Conservation (phyloP, 2,888 invertebrate species). For the Diaperis boleti region DNA sequence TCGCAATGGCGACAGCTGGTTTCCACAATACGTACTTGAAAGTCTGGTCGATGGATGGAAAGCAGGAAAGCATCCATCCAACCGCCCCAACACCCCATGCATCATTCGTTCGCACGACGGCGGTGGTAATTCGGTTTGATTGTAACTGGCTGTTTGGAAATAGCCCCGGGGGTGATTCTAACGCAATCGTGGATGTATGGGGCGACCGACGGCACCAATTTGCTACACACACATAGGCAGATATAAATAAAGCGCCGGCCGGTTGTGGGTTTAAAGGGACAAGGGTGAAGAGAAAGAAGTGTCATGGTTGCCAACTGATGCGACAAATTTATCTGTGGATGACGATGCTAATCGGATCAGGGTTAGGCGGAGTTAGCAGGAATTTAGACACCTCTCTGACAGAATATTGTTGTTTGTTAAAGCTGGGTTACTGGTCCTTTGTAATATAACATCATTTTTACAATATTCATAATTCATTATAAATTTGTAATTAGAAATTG, state of each 20-base stretch:
- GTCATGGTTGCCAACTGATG: constrained; percentile 35
- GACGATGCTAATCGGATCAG: constrained; percentile 25
- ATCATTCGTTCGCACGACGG: constrained; percentile 25
- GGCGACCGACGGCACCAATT: constrained; percentile 34
- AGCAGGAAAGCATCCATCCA: constrained; percentile 37
- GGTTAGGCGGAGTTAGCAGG: constrained; percentile 9
- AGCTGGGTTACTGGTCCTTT: too few species aligned
- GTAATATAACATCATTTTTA: too few species aligned
- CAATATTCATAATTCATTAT: too few species aligned
- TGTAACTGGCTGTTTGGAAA: constrained; percentile 35
- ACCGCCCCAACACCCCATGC: too few species aligned
- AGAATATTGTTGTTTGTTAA: too few species aligned
- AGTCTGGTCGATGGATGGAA: constrained; percentile 54
- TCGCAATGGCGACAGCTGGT: constrained; percentile 47
- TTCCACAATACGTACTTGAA: constrained; percentile 56
- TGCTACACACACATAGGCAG: constrained; percentile 38
- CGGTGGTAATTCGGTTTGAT: constrained; percentile 34
- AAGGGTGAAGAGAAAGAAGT: constrained; percentile 9
- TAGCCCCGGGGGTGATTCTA: constrained; percentile 37
- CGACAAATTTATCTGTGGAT: constrained; percentile 25
- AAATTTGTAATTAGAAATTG: too few species aligned
- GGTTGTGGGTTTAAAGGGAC: constrained; percentile 19
- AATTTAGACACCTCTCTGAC: too few species aligned
- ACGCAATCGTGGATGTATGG: constrained; percentile 37
- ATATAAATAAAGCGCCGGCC: constrained; percentile 27